A percentile compares a stretch with the other conserved stretches of the same genome.
Evolutionary conservation across 2,113 vertebrate species (phyloP).

Genomic region (Gyps fulvus): DNA sequence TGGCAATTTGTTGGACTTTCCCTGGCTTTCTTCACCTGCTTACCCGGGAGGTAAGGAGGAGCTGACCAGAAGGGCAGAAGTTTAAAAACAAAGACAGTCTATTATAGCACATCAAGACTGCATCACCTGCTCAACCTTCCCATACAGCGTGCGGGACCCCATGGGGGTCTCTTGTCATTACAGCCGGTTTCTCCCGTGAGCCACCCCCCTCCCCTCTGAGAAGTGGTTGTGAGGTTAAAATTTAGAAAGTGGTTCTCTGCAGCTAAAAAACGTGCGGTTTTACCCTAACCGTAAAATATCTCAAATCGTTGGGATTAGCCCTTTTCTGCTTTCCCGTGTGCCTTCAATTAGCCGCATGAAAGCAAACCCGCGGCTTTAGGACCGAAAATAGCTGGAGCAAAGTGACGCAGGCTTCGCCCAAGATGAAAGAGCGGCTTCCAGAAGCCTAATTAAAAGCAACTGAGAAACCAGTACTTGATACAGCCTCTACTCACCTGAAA

Average conservation of each 20-base stretch:
- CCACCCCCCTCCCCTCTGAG: neutral
- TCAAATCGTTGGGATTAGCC: constrained; percentile 75
- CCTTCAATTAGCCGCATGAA: constrained; percentile 84
- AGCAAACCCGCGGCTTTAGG: constrained; percentile 78
- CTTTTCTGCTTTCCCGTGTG: constrained; percentile 77
- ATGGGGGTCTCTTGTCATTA: neutral
- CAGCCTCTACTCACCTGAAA: constrained; percentile 91
- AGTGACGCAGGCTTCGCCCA: constrained; percentile 77
- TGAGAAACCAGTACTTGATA: constrained; percentile 85
- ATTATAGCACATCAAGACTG: neutral
- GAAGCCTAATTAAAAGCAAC: constrained; percentile 94
- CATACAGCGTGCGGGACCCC: fast-evolving
- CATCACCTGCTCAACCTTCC: neutral
- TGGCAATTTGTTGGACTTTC: neutral
- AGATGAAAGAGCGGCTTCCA: constrained; percentile 87
- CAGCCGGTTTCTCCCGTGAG: neutral
- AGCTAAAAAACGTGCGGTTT: constrained; percentile 70
- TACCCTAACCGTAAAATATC: constrained; percentile 71
- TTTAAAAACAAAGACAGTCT: neutral
- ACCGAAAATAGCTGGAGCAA: constrained; percentile 78
- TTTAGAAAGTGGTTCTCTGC: constrained; percentile 64
- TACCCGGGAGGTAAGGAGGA: neutral
- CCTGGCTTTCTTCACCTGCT: neutral
- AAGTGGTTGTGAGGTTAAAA: constrained; percentile 49
- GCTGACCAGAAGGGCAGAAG: neutral